Conservation (phyloP, 1,140 invertebrate genomes). For the Caerostris extrusa region DNA sequence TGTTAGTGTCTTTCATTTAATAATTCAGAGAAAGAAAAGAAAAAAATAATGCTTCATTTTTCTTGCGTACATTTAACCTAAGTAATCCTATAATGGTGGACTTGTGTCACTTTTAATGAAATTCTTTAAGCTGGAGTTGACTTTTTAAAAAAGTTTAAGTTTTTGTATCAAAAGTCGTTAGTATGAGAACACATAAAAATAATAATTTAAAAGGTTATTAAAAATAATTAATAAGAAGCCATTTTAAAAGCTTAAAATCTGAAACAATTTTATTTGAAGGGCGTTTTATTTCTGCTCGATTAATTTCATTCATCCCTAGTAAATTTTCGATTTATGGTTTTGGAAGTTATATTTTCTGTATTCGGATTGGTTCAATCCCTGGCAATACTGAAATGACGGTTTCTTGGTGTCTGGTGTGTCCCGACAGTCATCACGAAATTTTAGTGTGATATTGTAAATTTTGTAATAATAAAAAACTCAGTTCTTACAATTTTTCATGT, state of each 20-base stretch:
- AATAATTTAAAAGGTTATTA: not conserved
- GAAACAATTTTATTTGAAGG: not conserved
- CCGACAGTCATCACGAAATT: slow-evolving; percentile 57
- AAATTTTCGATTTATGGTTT: slow-evolving; percentile 40
- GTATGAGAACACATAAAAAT: not conserved
- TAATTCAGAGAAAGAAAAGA: not conserved
- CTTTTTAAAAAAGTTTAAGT: not conserved
- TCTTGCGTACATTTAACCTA: too few species aligned
- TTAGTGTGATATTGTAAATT: slow-evolving; percentile 56
- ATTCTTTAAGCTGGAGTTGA: not conserved
- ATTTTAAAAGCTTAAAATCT: not conserved
- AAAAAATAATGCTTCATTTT: not conserved
- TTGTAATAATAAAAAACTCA: slow-evolving; percentile 36
- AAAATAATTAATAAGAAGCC: not conserved
- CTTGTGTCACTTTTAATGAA: too few species aligned
- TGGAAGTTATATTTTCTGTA: slow-evolving; percentile 60
- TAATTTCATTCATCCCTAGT: slow-evolving; percentile 11
- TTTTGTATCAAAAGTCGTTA: not conserved
- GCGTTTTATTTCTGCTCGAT: not conserved
- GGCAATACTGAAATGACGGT: slow-evolving; percentile 76
- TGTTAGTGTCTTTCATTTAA: not conserved
- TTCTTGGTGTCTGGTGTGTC: slow-evolving; percentile 67
- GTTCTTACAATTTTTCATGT: slow-evolving; percentile 38
- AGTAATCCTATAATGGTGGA: too few species aligned
- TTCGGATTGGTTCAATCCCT: slow-evolving; percentile 70